Evolutionary conservation across 2,797 vertebrate genomes (phyloP).

Genomic region (Gymnodraco acuticeps): DNA sequence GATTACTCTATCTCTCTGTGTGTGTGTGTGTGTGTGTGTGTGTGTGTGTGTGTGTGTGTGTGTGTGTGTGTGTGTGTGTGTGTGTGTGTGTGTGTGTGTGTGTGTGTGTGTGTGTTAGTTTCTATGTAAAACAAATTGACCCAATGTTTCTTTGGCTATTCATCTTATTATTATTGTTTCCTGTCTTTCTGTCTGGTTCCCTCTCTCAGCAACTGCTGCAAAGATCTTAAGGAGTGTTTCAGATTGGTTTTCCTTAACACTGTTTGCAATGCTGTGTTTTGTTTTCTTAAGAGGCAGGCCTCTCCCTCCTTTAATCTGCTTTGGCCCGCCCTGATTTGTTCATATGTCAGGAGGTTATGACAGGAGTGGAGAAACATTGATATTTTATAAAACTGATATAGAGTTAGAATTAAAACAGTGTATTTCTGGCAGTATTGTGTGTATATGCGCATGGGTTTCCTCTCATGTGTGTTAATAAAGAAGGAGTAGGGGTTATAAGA

Average conservation of each 20-base stretch:
- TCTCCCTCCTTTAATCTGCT: constrained; percentile 45
- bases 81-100: neutral
- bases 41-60: neutral
- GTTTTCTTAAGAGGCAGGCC: constrained; percentile 63
- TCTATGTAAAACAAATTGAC: constrained; percentile 20
- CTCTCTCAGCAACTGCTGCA: constrained; percentile 21
- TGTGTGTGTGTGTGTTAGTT: neutral
- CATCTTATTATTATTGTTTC: neutral
- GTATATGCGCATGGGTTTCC: neutral
- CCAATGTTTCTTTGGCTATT: neutral
- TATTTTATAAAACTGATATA: neutral
- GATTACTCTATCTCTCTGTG: neutral
- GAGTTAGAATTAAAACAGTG: neutral
- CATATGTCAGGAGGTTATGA: constrained; percentile 19
- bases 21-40: neutral
- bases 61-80: neutral
- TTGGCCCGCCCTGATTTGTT: constrained; percentile 52
- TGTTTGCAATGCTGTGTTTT: constrained; percentile 49
- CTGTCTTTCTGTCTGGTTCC: neutral
- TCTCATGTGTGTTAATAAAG: neutral
- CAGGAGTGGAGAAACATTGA: constrained; percentile 24
- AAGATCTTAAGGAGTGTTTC: constrained; percentile 9
- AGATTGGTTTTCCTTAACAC: constrained; percentile 32
- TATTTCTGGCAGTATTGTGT: neutral
- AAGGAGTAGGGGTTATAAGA: neutral